phyloP scores from a whole-genome alignment of 2,888 invertebrate genomes.

The Monopis laevigella region DNA sequence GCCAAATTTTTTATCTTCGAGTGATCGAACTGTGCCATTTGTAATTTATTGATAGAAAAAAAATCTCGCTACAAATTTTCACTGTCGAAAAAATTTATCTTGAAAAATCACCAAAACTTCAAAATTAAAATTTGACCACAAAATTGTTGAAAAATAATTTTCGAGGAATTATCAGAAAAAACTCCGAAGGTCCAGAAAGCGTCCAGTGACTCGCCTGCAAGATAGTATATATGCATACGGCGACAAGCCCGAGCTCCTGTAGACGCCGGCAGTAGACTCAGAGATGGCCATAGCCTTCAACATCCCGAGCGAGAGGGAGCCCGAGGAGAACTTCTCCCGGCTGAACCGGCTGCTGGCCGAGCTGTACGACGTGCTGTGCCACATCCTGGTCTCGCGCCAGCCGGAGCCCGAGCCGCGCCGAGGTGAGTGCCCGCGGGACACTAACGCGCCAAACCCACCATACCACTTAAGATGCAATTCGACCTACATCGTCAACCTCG shows the following conservation, averaged over 20 bases:
- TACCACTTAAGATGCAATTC: slow-evolving; percentile 68
- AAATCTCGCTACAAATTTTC: neutral
- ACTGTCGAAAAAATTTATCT: slow-evolving; percentile 21
- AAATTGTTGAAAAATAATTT: slow-evolving; percentile 19
- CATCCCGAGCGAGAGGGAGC: slow-evolving; percentile 65
- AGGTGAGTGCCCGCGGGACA: slow-evolving; percentile 64
- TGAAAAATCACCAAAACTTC: slow-evolving; percentile 4
- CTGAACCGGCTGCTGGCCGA: slow-evolving; percentile 66
- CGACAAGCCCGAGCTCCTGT: slow-evolving; percentile 54
- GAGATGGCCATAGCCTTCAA: slow-evolving; percentile 69
- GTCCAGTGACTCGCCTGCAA: slow-evolving; percentile 23
- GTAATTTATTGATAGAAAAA: neutral
- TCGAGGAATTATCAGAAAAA: slow-evolving; percentile 10
- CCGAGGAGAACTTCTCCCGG: slow-evolving; percentile 66
- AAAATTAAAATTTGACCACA: slow-evolving; percentile 9
- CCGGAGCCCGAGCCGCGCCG: slow-evolving; percentile 49
- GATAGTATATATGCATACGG: slow-evolving; percentile 58
- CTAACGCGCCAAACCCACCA: slow-evolving; percentile 56
- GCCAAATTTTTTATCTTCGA: slow-evolving; percentile 29
- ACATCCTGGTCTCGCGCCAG: slow-evolving; percentile 63
- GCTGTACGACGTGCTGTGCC: slow-evolving; percentile 64
- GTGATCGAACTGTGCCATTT: slow-evolving; percentile 7
- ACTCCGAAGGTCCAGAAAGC: slow-evolving; percentile 19
- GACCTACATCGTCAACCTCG: slow-evolving; percentile 65
- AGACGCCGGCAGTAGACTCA: slow-evolving; percentile 32